Evolutionary conservation across 2,797 vertebrate species (phyloP), one percentile per base, ranked within the genome.

Genomic region (Peromyscus nudipes): DNA sequence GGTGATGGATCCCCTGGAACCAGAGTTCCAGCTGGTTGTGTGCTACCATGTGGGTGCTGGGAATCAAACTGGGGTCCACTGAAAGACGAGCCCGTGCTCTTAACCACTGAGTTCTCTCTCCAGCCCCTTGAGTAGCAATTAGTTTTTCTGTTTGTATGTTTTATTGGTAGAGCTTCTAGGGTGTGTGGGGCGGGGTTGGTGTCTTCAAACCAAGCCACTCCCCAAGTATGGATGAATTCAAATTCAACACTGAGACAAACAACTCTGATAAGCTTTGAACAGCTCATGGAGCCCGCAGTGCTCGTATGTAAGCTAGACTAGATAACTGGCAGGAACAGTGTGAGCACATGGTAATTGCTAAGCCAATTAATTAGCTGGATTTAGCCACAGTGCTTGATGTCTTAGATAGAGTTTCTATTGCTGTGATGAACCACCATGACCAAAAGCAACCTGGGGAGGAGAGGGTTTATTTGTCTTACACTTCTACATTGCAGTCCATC

Each of bases 201-300:
- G 29, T 55, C 55, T 95, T 92, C 29, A 94, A 84, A 81, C 37
- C 71, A 94, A 84, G 84, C 37, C 71, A 17, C 85, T 97, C 93
- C 60, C 37, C 37, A 83, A 92, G 19, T 27, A 43, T 2, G 64
- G 65, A 14, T 92, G 25, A 81, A 91, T 81, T 81, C 6, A 25
- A 31, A 83, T 31, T 52, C 76, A 65, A 2, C 4, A 25, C 21
- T 71, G 25, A 91, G 27, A 16, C 16, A 3, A 75, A 62, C 27
- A 46, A 62, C 77, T 75, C 27, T 23, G 52, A 1, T 23, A 19
- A 29, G 55, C 80, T 40, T 62, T 62, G n/a, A 25, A 79, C 65
- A 92, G 37, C 29, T 89, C 79, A 17, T 2, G 77, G 4, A 67
- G 29, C 43, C 77, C 1, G 0, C 4, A 11, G 49, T 27, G 79